These are phyloP conservation scores for Batillaria attramentaria DNA, from an alignment of 1,140 invertebrate genomes.

Conservation along the genomic window DNA sequence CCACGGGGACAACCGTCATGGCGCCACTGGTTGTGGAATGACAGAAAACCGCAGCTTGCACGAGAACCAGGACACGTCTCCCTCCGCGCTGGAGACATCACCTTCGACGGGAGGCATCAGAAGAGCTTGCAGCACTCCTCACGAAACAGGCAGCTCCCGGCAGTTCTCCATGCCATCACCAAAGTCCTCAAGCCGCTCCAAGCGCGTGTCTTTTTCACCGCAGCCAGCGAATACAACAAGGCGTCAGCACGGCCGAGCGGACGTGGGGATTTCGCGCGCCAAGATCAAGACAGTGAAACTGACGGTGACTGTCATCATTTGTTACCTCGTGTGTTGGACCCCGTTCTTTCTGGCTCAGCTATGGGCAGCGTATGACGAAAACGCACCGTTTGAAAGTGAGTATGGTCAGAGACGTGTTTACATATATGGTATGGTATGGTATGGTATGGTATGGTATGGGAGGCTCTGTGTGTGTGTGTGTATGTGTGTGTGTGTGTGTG, in stretches of 20 bases:
- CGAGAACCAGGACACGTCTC: too few species aligned
- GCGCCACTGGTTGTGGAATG: too few species aligned
- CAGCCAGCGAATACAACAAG: too few species aligned
- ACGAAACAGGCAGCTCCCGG: too few species aligned
- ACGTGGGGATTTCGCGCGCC: constrained; percentile 52
- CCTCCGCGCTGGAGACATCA: too few species aligned
- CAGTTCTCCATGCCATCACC: background rate
- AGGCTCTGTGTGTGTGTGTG: background rate
- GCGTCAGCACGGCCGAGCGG: background rate
- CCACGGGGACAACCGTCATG: too few species aligned
- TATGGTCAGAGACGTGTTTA: background rate
- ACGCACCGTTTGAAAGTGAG: constrained; percentile 56
- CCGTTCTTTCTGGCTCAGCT: constrained; percentile 79
- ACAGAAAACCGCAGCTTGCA: too few species aligned
- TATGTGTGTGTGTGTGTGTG: background rate
- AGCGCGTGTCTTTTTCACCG: too few species aligned
- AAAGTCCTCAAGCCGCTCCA: background rate
- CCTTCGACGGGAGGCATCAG: background rate
- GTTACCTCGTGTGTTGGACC: constrained; percentile 82
- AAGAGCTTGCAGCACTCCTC: background rate
- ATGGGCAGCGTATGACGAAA: constrained; percentile 60
- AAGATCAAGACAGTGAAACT: constrained; percentile 86
- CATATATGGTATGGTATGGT: background rate
- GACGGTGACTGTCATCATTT: constrained; percentile 81
- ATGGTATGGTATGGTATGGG: background rate